Evolutionary conservation across 2,888 invertebrate genomes (phyloP).

Genomic region (Ennomos erosarius): DNA sequence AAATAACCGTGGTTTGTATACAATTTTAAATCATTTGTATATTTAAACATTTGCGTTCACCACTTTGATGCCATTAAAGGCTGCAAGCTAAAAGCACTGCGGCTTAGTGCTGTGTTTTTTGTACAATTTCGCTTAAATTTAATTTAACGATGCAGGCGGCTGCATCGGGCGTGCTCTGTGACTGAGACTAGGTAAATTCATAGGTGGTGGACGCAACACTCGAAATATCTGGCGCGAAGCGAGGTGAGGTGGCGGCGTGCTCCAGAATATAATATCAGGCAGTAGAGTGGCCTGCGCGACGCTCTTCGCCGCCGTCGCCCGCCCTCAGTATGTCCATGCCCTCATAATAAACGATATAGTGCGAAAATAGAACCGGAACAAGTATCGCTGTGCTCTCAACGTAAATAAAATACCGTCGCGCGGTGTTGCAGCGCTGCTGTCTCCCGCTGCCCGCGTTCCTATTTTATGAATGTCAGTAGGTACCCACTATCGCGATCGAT

Average conservation of each 20-base stretch:
- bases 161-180: conserved; percentile 74
- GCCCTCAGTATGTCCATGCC: conserved; percentile 63
- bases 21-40: conserved; percentile 17
- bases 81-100: conserved; percentile 24
- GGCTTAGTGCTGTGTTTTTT: conserved; percentile 20
- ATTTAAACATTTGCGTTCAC: conserved; percentile 21
- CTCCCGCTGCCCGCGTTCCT: conserved; percentile 66
- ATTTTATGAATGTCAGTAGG: conserved; percentile 65
- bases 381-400: conserved; percentile 69
- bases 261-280: conserved; percentile 85
- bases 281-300: conserved; percentile 73
- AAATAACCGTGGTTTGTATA: conserved; percentile 2
- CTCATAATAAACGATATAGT: conserved; percentile 78
- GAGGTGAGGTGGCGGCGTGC: conserved; percentile 81
- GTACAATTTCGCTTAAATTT: conserved; percentile 37
- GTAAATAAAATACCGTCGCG: conserved; percentile 78
- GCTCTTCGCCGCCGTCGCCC: conserved; percentile 53
- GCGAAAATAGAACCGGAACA: conserved; percentile 80
- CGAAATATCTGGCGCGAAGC: conserved; percentile 83
- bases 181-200: conserved; percentile 81
- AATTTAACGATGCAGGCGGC: conserved; percentile 72
- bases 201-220: conserved; percentile 82
- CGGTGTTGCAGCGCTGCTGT: conserved; percentile 61
- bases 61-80: conserved; percentile 24
- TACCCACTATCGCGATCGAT: conserved; percentile 63